Evolutionary conservation across 2,113 vertebrate genomes (phyloP), one percentile per base, ranked within the genome.

Genomic region (Gyps fulvus): DNA sequence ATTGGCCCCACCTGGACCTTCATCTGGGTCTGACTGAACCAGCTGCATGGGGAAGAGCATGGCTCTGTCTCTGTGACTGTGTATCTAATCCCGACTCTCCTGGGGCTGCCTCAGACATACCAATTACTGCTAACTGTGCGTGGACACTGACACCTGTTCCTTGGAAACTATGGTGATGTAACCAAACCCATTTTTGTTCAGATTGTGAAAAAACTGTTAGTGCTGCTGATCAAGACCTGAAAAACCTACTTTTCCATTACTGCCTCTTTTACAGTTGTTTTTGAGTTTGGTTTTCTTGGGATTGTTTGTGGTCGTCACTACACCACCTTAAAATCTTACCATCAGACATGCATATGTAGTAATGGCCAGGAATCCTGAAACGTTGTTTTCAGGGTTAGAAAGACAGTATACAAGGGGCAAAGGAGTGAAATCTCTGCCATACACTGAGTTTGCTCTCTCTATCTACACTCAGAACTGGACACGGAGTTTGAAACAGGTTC

Each of bases 291-390:
- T 66, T 83, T 62, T 42, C 7, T 47, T 67, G 16, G 12, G 12
- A n/a, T 23, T 6, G 20, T 22, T 72, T 87, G 31, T 36, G 9
- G 7, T 70, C 5, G 1, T 14, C 29, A 23, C 7, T 55, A 54
- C 4, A n/a, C 34, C 20, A n/a, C 16, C 36, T n/a, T 73, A 83
- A 89, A 90, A 26, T 27, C 16, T 66, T 70, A 31, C 13, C 38
- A 3, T 74, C 26, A 62, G 15, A 55, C 3, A 22, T 17, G 3
- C 1, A 1, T 18, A 4, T 25, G 18, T 10, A 43, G 6, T 14
- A 73, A 83, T 11, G n/a, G 19, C 15, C 59, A 95, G 22, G 61
- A 95, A 66, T 34, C 14, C 32, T 29, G 19, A 73, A 89, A 40
- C 21, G 38, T 8, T 43, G 8, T 57, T 95, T 72, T 61, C 32